phyloP scores from a whole-genome alignment of 2,113 vertebrate species.

The Neogobius melanostomus region DNA sequence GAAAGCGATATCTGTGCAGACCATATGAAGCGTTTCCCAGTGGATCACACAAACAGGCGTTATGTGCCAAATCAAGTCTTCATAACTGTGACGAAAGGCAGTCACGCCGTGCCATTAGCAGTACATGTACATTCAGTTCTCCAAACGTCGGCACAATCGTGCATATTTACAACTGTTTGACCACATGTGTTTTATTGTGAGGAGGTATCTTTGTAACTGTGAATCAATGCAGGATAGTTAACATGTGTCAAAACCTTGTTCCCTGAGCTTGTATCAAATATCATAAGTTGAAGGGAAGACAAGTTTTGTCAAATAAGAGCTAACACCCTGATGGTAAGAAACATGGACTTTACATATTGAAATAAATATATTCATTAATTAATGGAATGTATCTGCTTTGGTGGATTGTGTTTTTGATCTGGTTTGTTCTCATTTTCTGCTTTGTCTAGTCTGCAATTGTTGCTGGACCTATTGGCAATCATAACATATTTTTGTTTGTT shows the following conservation, averaged over 20 bases:
- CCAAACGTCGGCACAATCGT: conserved; percentile 29
- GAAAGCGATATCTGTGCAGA: conserved; percentile 24
- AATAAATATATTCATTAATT: conserved; percentile 38
- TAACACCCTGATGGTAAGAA: conserved; percentile 28
- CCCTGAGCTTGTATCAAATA: conserved; percentile 56
- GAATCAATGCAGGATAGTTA: conserved; percentile 52
- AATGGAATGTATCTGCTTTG: conserved; percentile 53
- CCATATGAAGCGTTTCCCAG: conserved; percentile 26
- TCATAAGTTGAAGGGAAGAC: background rate
- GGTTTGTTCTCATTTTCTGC: conserved; percentile 63
- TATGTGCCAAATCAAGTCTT: conserved; percentile 59
- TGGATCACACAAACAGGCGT: conserved; percentile 15
- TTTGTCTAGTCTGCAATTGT: conserved; percentile 54
- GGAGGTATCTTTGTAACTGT: conserved; percentile 64
- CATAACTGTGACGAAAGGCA: conserved; percentile 48
- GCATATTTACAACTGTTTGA: conserved; percentile 41
- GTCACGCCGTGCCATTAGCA: conserved; percentile 66
- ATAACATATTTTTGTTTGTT: too few relatives aligned
- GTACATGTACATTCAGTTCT: conserved; percentile 43
- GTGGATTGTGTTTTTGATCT: conserved; percentile 66
- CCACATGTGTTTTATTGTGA: conserved; percentile 33
- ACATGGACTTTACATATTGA: conserved; percentile 6
- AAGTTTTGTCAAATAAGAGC: conserved; percentile 21
- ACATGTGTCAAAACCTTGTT: conserved; percentile 66
- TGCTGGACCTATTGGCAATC: background rate